Evolutionary conservation across 2,113 vertebrate genomes (phyloP), one percentile per base, ranked within the genome.

Genomic region (Bothrops jararaca): DNA sequence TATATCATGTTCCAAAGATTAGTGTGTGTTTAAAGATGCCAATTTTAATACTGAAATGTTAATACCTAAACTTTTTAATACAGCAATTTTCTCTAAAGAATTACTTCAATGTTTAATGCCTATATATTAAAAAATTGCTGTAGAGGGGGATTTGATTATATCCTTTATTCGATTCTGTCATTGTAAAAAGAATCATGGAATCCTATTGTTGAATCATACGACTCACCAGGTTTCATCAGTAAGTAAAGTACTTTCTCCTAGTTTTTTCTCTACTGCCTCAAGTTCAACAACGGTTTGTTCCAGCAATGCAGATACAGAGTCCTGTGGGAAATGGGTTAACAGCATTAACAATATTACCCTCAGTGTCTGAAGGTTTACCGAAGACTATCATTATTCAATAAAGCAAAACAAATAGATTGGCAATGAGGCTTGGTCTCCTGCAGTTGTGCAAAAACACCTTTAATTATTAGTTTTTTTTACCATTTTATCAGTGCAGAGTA

Each of bases 221-320:
- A 96, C 98, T 95, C 95, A 99, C 99, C 99, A 99, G 94, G 97
- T 97, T 15, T 98, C 97, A 93, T 94, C 97, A 60, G 97, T 95
- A 0, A 91, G 93, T 95, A 96, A 97, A 92, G 96, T 94, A 96
- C 90, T 96, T 88, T 95, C 95, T 85, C 97, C 97, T 91, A 97
- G 95, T 2, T 95, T 95, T 96, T 97, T 97, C 93, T 98, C 97
- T 29, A 97, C 94, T 85, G 96, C 96, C 95, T 97, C 97, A 94
- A 98, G 97, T 96, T 98, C 97, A 93, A 97, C 97, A 2, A 97
- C 97, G 29, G 98, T 98, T 96, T 97, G 98, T 95, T 98, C 97
- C 34, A 98, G 89, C 91, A 98, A 96, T 39, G 97, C 97, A 34
- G 97, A 97, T 93, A 98, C 97, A 2, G 96, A 95, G 69, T 97